Conservation (phyloP, 2,888 invertebrate genomes). For the Trissonchulus sp. region DNA sequence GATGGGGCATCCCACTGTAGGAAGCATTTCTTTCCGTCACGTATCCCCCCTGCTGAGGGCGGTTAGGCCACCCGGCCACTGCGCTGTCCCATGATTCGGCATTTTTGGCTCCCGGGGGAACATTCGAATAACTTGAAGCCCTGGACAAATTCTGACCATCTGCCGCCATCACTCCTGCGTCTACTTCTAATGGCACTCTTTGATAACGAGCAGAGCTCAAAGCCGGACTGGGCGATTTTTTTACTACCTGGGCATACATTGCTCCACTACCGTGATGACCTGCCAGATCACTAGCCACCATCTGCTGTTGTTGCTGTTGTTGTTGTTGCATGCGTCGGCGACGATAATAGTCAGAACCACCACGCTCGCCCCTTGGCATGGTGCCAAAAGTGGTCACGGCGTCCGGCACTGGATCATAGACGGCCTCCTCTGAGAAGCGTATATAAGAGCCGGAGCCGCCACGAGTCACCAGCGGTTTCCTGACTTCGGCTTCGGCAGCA, state of each 20-base stretch:
- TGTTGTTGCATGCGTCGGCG: not conserved
- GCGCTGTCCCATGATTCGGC: not conserved
- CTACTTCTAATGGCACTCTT: not conserved
- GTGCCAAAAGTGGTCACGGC: conserved; percentile 31
- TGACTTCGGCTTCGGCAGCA: not conserved
- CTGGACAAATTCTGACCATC: conserved; percentile 19
- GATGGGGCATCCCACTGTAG: not conserved
- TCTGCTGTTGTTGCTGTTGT: conserved; percentile 4
- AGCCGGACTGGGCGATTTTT: conserved; percentile 16
- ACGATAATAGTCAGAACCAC: not conserved
- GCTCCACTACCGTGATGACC: not conserved
- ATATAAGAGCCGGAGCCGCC: conserved; percentile 26
- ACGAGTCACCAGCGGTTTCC: conserved; percentile 18
- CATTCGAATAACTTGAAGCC: conserved; percentile 29
- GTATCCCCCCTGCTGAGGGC: not conserved
- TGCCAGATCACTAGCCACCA: not conserved
- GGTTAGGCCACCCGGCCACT: not conserved
- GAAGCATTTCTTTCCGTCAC: not conserved
- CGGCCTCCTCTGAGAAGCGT: conserved; percentile 21
- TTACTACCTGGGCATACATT: not conserved
- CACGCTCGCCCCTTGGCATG: conserved; percentile 18
- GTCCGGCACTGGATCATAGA: conserved; percentile 1
- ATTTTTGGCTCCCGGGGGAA: not conserved
- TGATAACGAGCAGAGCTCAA: not conserved
- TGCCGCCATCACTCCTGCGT: not conserved